A percentile compares a stretch with the other conserved stretches of the same genome.
Conservation (phyloP, 2,888 invertebrate genomes). For the Zygaena filipendulae region DNA sequence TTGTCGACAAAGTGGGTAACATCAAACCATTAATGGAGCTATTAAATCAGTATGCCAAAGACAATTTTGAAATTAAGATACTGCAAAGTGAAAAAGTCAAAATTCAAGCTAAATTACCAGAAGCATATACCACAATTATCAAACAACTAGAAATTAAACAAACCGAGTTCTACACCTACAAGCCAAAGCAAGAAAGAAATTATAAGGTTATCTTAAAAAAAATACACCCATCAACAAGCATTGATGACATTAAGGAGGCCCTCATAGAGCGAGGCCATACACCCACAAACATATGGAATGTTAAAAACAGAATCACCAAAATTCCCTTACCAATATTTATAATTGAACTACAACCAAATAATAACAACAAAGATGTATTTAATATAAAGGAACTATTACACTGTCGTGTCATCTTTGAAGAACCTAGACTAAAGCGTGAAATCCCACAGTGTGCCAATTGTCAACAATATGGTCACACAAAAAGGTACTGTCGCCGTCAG, state of each 20-base stretch:
- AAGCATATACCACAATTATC: slow-evolving; percentile 6
- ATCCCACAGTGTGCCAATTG: slow-evolving; percentile 12
- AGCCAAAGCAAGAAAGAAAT: slow-evolving; percentile 11
- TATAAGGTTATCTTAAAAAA: slow-evolving; percentile 15
- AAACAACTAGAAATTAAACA: slow-evolving; percentile 10
- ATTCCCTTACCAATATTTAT: slow-evolving; percentile 11
- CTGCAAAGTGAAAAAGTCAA: slow-evolving; percentile 12
- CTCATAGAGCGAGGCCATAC: slow-evolving; percentile 2
- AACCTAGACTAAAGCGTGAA: slow-evolving; percentile 12
- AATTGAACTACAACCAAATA: slow-evolving; percentile 7
- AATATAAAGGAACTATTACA: no score
- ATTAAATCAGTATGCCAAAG: slow-evolving; percentile 6
- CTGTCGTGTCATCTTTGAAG: not conserved
- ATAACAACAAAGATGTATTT: no score
- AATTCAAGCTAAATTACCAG: slow-evolving; percentile 10
- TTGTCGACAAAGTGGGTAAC: slow-evolving; percentile 12
- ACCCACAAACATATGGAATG: slow-evolving; percentile 14
- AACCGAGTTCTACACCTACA: slow-evolving; percentile 12
- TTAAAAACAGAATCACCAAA: slow-evolving; percentile 11
- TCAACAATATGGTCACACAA: slow-evolving; percentile 9
- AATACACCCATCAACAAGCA: slow-evolving; percentile 14
- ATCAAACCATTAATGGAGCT: slow-evolving; percentile 13
- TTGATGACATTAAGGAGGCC: not conserved
- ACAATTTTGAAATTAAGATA: slow-evolving; percentile 12
- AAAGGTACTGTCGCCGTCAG: slow-evolving; percentile 1